phyloP scores from a whole-genome alignment of 2,113 vertebrate species.

The Variabilichromis moorii region DNA sequence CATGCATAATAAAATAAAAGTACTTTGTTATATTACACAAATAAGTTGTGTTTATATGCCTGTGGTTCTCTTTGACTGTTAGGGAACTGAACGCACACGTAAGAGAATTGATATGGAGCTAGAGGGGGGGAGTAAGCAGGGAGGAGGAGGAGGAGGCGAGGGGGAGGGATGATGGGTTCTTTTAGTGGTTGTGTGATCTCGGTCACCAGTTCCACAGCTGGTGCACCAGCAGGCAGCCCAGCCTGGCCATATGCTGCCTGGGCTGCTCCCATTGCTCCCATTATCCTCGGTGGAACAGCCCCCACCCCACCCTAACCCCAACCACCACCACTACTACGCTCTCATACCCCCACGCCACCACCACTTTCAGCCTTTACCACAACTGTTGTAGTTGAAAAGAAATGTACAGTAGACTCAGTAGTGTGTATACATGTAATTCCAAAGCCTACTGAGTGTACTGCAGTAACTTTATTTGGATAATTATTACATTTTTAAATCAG shows the following conservation, averaged over 20 bases:
- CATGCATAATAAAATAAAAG: neutral
- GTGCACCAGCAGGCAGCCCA: constrained; percentile 86
- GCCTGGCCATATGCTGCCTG: constrained; percentile 85
- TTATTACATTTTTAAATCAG: neutral
- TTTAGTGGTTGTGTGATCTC: constrained; percentile 76
- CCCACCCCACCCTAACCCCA: neutral
- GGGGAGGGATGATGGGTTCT: constrained; percentile 59
- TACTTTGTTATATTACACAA: neutral
- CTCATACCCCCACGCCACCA: neutral
- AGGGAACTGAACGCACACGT: neutral
- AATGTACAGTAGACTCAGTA: neutral
- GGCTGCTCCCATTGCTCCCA: constrained; percentile 85
- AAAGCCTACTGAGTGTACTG: neutral
- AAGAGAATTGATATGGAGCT: constrained; percentile 20
- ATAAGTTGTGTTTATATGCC: neutral
- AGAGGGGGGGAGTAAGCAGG: constrained; percentile 34
- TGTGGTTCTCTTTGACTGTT: neutral
- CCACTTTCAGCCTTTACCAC: neutral
- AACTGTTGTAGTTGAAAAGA: neutral
- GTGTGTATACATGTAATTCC: neutral
- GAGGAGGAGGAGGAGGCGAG: constrained; percentile 21
- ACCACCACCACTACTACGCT: neutral
- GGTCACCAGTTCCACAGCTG: constrained; percentile 87
- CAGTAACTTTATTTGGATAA: fast-evolving
- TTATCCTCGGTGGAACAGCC: constrained; percentile 75